A percentile compares a stretch with the other conserved stretches of the same genome.
These are phyloP conservation scores for Tetramorium parvispinum DNA, from an alignment of 1,140 invertebrate genomes.

Conservation along the genomic window DNA sequence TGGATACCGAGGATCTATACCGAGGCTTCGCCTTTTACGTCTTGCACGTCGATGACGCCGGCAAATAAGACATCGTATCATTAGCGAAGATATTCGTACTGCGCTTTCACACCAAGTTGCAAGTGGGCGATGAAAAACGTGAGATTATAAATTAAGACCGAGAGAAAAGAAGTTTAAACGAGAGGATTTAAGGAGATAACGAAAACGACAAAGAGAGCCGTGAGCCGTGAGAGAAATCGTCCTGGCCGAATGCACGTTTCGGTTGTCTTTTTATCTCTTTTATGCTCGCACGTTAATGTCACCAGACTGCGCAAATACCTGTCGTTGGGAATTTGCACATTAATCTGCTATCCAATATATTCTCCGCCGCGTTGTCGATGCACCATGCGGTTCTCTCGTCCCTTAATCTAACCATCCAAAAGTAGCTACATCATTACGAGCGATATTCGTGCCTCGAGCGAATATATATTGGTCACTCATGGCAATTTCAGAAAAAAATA, in stretches of 20 bases:
- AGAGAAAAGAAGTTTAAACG: slow-evolving; percentile 23
- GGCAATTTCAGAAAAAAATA: slow-evolving; percentile 17
- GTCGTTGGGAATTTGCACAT: slow-evolving; percentile 58
- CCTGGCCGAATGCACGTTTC: not conserved
- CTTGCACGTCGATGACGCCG: not conserved
- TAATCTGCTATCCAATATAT: slow-evolving; percentile 18
- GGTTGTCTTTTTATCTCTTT: not conserved
- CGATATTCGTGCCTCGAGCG: slow-evolving; percentile 37
- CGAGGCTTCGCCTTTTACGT: slow-evolving; percentile 39
- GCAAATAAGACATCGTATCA: slow-evolving; percentile 47
- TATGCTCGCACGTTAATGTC: slow-evolving; percentile 19
- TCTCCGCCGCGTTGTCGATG: slow-evolving; percentile 10
- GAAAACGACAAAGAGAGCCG: slow-evolving; percentile 54
- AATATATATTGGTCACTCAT: slow-evolving; percentile 4
- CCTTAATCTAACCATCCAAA: not conserved
- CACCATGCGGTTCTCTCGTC: not conserved
- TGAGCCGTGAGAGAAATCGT: slow-evolving; percentile 38
- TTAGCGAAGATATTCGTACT: slow-evolving; percentile 58
- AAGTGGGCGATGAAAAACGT: slow-evolving; percentile 60
- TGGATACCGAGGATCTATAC: not conserved
- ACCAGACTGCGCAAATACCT: slow-evolving; percentile 50
- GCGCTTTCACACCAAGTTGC: slow-evolving; percentile 23
- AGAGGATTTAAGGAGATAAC: too few species aligned
- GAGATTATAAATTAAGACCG: slow-evolving; percentile 49
- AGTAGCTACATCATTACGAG: slow-evolving; percentile 44